Evolutionary conservation across 1,140 invertebrate genomes (phyloP), one percentile per base, ranked within the genome.

Genomic region (Drosophila mauritiana): DNA sequence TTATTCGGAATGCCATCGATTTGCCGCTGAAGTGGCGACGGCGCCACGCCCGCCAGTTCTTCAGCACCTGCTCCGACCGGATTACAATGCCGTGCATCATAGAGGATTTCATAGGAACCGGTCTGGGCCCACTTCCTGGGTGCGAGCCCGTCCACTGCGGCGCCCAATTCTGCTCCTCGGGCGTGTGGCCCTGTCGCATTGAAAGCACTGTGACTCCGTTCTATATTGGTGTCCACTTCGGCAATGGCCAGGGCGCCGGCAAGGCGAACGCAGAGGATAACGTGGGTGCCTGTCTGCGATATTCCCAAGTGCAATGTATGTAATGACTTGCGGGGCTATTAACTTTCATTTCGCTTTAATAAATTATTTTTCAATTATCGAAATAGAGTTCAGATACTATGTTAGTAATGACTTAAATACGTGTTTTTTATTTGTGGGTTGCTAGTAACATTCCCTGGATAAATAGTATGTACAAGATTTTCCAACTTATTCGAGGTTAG

Each of bases 81-180:
- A 94, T 97, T 43, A 94, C 96, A 1, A 95, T 97, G 91, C 96
- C 96, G 0, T 97, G 96, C 81, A 96, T 97, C 77, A 95, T 95
- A 46, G 96, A 97, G 80, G 96, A 97, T 89, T 96, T 97, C 84
- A 94, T 97, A 57, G 94, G 94, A 92, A 96, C 96, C 25, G 88
- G 91, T 0, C 58, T 83, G 31, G 80, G 85, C 1, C 80, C 84
- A 0, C 25, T 92, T 34, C 86, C 90, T 0, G 83, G 89, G 6
- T 92, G 92, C 56, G 84, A 91, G 40, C 94, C 96, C 6, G 94
- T 96, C 40, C 96, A 96, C 76, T 97, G 96, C 81, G 96, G 96
- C 10, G 94, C 92, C 55, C 94, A 94, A 13, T 94, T 97, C 61
- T 97, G 96, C 83, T 90, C 92, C 6, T 93, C 93, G 2, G 94